Conservation (phyloP, 2,888 invertebrate genomes). For the Cepaea hortensis region DNA sequence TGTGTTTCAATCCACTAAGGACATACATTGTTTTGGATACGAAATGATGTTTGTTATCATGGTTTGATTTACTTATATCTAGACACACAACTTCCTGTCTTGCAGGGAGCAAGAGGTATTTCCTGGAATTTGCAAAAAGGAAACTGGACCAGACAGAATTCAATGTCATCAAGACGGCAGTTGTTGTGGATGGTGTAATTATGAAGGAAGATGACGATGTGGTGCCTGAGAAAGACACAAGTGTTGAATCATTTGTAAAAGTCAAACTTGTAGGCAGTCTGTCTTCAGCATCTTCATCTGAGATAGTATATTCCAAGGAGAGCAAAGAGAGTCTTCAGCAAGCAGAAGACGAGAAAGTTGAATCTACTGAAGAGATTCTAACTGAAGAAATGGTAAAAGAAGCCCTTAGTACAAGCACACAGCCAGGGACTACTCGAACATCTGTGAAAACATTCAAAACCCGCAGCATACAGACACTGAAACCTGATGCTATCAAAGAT, state of each 20-base stretch:
- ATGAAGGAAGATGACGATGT: neutral
- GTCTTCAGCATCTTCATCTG: constrained; percentile 25
- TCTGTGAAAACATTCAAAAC: constrained; percentile 35
- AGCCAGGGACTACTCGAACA: constrained; percentile 20
- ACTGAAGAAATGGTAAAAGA: neutral
- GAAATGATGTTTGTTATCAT: neutral
- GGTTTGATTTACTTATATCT: too few species aligned
- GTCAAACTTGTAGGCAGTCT: constrained; percentile 29
- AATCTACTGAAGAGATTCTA: neutral
- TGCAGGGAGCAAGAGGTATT: constrained; percentile 14
- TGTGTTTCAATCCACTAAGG: too few species aligned
- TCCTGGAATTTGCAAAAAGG: constrained; percentile 41
- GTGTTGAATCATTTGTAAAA: constrained; percentile 39
- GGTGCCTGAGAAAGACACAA: neutral
- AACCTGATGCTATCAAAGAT: constrained; percentile 5
- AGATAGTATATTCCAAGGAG: neutral
- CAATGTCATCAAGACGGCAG: constrained; percentile 35
- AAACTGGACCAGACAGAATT: constrained; percentile 24
- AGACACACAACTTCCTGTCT: neutral
- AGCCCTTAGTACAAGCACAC: neutral
- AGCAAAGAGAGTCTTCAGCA: neutral
- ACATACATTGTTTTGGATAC: neutral
- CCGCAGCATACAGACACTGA: constrained; percentile 30
- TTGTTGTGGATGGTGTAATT: constrained; percentile 38
- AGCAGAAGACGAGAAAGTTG: neutral